Evolutionary conservation across 2,113 vertebrate genomes (phyloP), one percentile per base, ranked within the genome.

Genomic region (Gadus macrocephalus): DNA sequence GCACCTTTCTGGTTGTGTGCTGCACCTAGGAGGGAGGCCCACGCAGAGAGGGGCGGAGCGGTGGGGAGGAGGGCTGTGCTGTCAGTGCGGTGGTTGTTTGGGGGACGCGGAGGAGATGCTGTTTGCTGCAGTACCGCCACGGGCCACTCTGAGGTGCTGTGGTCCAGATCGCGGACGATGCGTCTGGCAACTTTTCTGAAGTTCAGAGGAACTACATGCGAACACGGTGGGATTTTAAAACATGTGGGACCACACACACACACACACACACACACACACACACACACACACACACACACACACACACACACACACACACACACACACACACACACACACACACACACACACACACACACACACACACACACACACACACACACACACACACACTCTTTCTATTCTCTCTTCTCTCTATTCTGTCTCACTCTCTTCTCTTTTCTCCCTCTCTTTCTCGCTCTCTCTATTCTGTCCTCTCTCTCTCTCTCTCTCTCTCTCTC

Each of bases 101-200:
- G n/a, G 22, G 56, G 69, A 69, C 76, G 76, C 69, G 72, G 67
- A 38, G 53, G 65, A 31, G 72, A 64, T 67, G 38, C 58, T 17
- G 63, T 19, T 15, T 31, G 2, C 78, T 27, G 53, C 27, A 35
- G 55, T 68, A 0, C 56, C 67, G 5, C 6, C 0, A 31, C 60
- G 17, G 31, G 89, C 95, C 95, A 94, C 95, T 92, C 90, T 92
- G 95, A 90, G 96, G 95, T 93, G 92, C 93, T 92, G 93, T 90
- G 89, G 91, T 91, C 92, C 92, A 92, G 89, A 91, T 88, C 12
- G 42, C 42, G 12, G 42, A 49, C 90, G 93, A 91, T 35, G 55
- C 2, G 67, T 61, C 49, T 25, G 9, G 71, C 35, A n/a, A 11
- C 31, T 6, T 35, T 8, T 3, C 20, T 28, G 8, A 62, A 6